Evolutionary conservation across 2,888 invertebrate species (phyloP).

Genomic region (Altica lythri): DNA sequence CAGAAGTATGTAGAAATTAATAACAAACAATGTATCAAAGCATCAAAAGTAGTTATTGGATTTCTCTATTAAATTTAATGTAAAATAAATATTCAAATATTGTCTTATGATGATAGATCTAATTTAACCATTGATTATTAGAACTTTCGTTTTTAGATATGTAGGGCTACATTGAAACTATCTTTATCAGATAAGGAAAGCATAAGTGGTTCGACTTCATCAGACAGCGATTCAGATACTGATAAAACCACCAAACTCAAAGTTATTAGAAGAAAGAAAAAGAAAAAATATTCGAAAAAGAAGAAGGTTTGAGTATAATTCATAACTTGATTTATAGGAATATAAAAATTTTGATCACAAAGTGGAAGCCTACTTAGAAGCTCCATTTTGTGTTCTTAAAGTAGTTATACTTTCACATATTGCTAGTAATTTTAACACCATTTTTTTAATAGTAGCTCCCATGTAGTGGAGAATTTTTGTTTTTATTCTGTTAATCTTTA

Average conservation of each 20-base stretch:
- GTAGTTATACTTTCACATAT: no score
- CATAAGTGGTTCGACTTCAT: conserved; percentile 35
- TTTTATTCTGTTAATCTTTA: background rate
- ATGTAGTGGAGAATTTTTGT: background rate
- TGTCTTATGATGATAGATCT: no score
- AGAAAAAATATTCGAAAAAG: conserved; percentile 41
- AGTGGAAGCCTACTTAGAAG: no score
- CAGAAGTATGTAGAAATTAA: no score
- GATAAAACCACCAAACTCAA: conserved; percentile 35
- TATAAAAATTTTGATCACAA: no score
- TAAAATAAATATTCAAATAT: no score
- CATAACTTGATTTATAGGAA: no score
- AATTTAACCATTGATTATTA: no score
- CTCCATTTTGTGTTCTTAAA: no score
- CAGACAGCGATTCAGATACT: conserved; percentile 36
- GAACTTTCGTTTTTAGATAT: conserved; percentile 58
- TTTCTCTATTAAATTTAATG: no score
- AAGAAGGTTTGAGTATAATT: conserved; percentile 34
- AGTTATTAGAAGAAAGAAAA: conserved; percentile 36
- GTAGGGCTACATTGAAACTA: conserved; percentile 64
- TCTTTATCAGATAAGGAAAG: conserved; percentile 46
- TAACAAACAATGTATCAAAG: no score
- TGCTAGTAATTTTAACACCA: background rate
- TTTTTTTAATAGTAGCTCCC: conserved; percentile 8
- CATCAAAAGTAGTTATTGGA: no score